Percentiles rank a stretch among this genome's conserved stretches.
Conservation (phyloP, 2,113 vertebrate genomes). For the Enhydra lutris region DNA sequence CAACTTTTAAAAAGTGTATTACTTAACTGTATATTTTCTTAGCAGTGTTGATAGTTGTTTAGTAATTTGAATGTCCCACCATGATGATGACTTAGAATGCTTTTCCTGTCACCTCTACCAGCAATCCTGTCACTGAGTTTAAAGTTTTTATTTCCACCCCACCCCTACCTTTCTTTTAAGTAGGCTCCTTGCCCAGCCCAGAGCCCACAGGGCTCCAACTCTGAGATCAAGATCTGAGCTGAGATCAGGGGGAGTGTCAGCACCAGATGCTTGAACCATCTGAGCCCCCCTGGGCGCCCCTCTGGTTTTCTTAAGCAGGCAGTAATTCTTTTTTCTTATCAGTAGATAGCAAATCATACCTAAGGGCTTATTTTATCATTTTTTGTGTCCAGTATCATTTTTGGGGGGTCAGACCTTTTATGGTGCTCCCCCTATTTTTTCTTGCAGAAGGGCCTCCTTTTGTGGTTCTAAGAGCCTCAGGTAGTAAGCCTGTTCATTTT, state of each 20-base stretch:
- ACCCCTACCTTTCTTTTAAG: not conserved
- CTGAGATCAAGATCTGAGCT: not conserved
- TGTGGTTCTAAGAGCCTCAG: not conserved
- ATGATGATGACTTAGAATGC: not conserved
- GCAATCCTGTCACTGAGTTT: not conserved
- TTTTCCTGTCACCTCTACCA: not conserved
- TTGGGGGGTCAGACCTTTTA: not conserved
- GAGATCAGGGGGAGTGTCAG: not conserved
- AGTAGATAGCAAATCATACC: not conserved
- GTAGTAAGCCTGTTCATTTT: not conserved
- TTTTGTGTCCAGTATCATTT: conserved; percentile 1
- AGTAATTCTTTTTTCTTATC: not conserved
- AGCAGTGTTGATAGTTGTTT: not conserved
- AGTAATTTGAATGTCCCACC: not conserved
- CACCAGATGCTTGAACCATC: not conserved
- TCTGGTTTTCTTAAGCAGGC: not conserved
- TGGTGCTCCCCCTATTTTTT: not conserved
- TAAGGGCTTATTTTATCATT: not conserved
- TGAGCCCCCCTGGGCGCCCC: not conserved
- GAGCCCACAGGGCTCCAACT: not conserved
- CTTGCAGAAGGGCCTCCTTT: not conserved
- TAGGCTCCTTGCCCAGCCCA: not conserved
- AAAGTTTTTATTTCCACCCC: not conserved
- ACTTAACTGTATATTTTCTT: not conserved
- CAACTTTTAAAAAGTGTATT: not conserved